Evolutionary conservation across 1,140 invertebrate species (phyloP).

Genomic region (Neomicropteryx cornuta): DNA sequence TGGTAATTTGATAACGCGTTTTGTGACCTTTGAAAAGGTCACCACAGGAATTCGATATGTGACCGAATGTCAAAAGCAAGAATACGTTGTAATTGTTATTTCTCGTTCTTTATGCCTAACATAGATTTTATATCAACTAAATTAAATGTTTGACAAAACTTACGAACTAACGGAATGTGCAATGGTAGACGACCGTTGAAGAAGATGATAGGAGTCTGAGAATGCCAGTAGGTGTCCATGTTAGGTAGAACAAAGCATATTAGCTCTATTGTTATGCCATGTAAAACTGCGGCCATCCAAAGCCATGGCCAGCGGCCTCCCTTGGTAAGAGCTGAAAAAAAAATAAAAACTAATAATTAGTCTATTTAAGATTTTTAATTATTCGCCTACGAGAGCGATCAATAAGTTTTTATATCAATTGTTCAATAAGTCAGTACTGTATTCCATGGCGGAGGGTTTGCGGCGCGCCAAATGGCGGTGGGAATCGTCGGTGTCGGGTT

Average conservation of each 20-base stretch:
- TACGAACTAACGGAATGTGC: conserved; percentile 62
- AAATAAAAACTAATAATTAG: conserved; percentile 6
- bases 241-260: too few species aligned
- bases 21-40: neutral
- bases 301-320: conserved; percentile 59
- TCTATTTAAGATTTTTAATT: too few species aligned
- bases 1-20: too few species aligned
- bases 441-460: too few species aligned
- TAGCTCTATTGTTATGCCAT: conserved; percentile 62
- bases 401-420: too few species aligned
- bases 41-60: neutral
- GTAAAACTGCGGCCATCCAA: conserved; percentile 55
- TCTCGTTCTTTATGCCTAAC: neutral
- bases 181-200: conserved; percentile 55
- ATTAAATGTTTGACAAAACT: too few species aligned
- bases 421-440: too few species aligned
- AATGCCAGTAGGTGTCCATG: too few species aligned
- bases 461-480: too few species aligned
- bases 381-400: too few species aligned
- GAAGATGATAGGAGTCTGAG: conserved; percentile 59
- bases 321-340: conserved; percentile 45
- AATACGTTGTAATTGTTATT: neutral
- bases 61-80: neutral
- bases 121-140: neutral
- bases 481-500: too few species aligned